Evolutionary conservation across 2,797 vertebrate species (phyloP).

Genomic region (Synaphobranchus kaupii): DNA sequence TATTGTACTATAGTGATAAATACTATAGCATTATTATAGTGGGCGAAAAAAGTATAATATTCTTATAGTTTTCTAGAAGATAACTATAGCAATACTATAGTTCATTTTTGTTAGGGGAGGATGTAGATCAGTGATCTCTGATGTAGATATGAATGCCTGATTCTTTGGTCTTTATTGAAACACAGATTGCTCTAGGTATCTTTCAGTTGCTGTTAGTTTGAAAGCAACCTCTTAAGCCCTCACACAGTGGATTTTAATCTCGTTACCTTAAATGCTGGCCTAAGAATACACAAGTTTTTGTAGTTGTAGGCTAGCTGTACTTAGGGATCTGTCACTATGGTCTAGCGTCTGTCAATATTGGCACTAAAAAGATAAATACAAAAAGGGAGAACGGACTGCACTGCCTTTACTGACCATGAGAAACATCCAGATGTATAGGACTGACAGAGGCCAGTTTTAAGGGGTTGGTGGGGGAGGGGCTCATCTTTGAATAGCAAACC

Average conservation of each 20-base stretch:
- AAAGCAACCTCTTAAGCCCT: background rate
- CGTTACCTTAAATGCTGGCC: background rate
- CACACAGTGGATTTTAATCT: background rate
- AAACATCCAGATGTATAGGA: background rate
- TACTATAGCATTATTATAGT: no score
- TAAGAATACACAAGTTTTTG: no score
- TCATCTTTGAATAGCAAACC: background rate
- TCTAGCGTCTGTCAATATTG: background rate
- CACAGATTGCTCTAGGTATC: background rate
- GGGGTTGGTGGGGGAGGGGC: background rate
- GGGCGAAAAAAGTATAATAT: no score
- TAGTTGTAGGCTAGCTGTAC: background rate
- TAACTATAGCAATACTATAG: no score
- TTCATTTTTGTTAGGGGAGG: no score
- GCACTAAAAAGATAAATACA: background rate
- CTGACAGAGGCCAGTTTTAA: background rate
- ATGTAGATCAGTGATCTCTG: background rate
- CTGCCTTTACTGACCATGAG: background rate
- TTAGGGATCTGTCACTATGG: background rate
- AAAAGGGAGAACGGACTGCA: background rate
- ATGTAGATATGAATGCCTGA: background rate
- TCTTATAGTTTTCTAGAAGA: no score
- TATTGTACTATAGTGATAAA: no score
- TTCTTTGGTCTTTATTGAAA: background rate
- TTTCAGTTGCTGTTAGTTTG: background rate